phyloP scores from a whole-genome alignment of 2,888 invertebrate species.

The Crepidodera aurea region DNA sequence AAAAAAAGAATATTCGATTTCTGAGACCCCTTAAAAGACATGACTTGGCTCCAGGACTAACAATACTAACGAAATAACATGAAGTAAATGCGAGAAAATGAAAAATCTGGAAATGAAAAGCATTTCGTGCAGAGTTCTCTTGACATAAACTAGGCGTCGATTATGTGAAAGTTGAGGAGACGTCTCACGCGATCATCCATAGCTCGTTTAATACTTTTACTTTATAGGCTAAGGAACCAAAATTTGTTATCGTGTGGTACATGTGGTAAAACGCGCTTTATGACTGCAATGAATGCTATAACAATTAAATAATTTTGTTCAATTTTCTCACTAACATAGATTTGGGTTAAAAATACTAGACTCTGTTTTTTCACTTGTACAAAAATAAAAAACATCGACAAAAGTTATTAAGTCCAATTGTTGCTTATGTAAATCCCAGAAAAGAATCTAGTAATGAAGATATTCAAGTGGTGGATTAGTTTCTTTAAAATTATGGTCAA shows the following conservation, averaged over 20 bases:
- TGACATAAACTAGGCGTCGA: constrained; percentile 47
- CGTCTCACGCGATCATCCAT: constrained; percentile 44
- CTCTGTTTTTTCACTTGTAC: too few species aligned
- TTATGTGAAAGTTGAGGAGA: constrained; percentile 48
- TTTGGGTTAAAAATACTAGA: too few species aligned
- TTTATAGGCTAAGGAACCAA: constrained; percentile 20
- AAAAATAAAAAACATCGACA: too few species aligned
- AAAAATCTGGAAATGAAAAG: constrained; percentile 41
- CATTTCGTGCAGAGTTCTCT: constrained; percentile 44
- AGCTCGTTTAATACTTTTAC: constrained; percentile 23
- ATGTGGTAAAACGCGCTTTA: background rate
- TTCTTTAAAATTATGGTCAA: too few species aligned
- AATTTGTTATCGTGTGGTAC: constrained; percentile 5
- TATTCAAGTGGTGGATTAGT: too few species aligned
- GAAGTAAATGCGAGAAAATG: constrained; percentile 26
- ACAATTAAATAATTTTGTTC: too few species aligned
- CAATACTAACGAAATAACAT: constrained; percentile 24
- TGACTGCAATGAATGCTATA: constrained; percentile 5
- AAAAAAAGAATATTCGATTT: too few species aligned
- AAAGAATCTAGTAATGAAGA: too few species aligned
- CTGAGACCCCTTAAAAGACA: too few species aligned
- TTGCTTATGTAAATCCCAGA: too few species aligned
- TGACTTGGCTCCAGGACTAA: constrained; percentile 8
- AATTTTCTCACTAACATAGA: too few species aligned
- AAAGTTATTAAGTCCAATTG: too few species aligned